Base-by-base conservation (phyloP, 2,113 vertebrate species). In the Hymenochirus boettgeri region DNA sequence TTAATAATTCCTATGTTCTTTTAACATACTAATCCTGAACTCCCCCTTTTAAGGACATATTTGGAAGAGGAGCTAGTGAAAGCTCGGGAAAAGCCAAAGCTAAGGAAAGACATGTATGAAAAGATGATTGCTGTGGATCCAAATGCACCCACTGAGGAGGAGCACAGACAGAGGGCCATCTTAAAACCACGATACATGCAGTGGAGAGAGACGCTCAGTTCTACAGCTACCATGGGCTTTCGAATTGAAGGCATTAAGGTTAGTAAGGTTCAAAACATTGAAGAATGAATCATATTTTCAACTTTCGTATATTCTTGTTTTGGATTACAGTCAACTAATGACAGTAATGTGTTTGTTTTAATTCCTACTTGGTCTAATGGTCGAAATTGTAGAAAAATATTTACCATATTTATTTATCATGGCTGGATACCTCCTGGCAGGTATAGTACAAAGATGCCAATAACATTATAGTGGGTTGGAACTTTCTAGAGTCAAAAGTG, bases 111-210 rank as follows among this genome's bases (percentile, higher is more conserved):
- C 76, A 93, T 96, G 93, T 93, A 91, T 5, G 92, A 93, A 19
- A 96, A 95, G 77, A 96, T 96, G 93, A 83, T 95, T 7, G 88
- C 89, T 0, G 90, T 94, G 75, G 92, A 96, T 56, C 92, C 93
- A 0, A 75, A 73, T 0, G 92, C 93, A 1, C 92, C 93, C 2
- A 92, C 87, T 0, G 71, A 85, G 0, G 75, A 94, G 79, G 93
- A 96, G 71, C 86, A 79, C 0, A 76, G 77, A 4, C 89, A 90
- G 79, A 80, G 85, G 19, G 91, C 87, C 0, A 70, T 95, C 47
- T 83, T 93, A 52, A 96, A 96, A 71, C 90, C 92, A 2, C 85
- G 92, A 61, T 95, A 95, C 80, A 96, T 96, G 93, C 92, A 94
- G 73, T 95, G 93, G 92, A 79, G 93, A 52, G 92, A 96, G 77